Conservation (phyloP, 2,888 invertebrate genomes). For the Noctua janthina region DNA sequence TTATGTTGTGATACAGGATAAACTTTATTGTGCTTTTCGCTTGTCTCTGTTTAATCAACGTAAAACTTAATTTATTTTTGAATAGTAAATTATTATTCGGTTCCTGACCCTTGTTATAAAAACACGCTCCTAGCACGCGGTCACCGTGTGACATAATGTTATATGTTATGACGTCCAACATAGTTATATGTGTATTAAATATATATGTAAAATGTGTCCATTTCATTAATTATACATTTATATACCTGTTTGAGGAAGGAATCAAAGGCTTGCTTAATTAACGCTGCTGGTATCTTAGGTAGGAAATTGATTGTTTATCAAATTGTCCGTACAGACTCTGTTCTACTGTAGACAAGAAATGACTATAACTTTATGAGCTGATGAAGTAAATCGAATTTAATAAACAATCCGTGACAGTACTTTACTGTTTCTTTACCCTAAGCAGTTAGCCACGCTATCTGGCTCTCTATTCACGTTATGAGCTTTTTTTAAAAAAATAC, state of each 20-base stretch:
- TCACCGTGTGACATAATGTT: constrained; percentile 39
- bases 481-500: neutral
- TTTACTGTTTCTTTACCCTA: neutral
- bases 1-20: neutral
- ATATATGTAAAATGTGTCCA: neutral
- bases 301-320: neutral
- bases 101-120: constrained; percentile 15
- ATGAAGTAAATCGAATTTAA: neutral
- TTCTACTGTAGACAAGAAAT: neutral
- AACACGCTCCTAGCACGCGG: constrained; percentile 25
- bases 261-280: neutral
- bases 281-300: constrained; percentile 1
- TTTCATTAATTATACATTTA: constrained; percentile 12
- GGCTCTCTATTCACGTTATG: neutral
- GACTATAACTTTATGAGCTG: neutral
- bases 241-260: constrained; percentile 29
- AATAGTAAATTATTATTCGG: neutral
- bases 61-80: neutral
- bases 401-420: neutral
- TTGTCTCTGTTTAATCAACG: neutral
- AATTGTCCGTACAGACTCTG: neutral
- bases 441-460: neutral
- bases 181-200: neutral
- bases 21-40: neutral
- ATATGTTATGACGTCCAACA: constrained; percentile 12